Conservation (phyloP, 1,140 invertebrate genomes). For the Sitobion miscanthi region DNA sequence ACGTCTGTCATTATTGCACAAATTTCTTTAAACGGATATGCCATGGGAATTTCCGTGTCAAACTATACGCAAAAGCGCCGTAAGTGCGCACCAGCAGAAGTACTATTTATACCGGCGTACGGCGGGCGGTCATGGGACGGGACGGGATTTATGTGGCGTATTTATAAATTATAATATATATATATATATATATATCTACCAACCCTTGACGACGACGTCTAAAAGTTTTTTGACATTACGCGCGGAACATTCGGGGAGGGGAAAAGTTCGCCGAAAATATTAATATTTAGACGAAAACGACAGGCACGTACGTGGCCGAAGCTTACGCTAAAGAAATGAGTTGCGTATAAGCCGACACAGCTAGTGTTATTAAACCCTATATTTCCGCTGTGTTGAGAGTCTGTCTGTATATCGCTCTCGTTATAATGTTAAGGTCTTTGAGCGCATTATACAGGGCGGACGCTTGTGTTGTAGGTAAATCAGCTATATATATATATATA, state of each 20-base stretch:
- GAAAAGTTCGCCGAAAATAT: neutral
- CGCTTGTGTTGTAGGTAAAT: neutral
- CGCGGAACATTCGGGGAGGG: neutral
- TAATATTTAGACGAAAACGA: neutral
- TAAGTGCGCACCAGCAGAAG: neutral
- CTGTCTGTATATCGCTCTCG: neutral
- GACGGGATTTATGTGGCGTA: neutral
- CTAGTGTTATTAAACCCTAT: neutral
- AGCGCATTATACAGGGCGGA: neutral
- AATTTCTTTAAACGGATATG: neutral
- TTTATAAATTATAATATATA: neutral
- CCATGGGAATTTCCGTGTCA: neutral
- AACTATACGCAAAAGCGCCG: neutral
- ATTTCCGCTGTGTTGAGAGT: neutral
- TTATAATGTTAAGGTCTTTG: neutral
- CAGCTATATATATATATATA: neutral
- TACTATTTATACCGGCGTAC: neutral
- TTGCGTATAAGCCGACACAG: neutral
- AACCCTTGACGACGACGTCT: neutral
- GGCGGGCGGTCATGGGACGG: no score
- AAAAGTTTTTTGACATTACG: neutral
- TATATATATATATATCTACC: neutral
- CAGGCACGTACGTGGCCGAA: neutral
- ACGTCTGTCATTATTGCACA: neutral
- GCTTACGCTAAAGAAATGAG: neutral